phyloP scores from a whole-genome alignment of 2,797 vertebrate species.

The Rachycentron canadum region DNA sequence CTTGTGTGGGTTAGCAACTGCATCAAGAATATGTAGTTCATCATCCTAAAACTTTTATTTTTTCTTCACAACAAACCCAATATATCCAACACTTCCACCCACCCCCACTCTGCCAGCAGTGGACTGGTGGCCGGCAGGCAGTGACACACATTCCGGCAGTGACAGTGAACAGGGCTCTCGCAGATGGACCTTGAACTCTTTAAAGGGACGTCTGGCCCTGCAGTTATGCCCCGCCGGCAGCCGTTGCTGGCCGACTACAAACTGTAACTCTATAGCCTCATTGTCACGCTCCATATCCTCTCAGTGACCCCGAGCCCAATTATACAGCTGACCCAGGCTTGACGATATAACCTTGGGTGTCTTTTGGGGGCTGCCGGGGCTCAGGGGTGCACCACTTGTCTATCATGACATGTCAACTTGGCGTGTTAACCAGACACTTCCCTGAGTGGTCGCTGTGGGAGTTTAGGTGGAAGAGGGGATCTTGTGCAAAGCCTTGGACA shows the following conservation, averaged over 20 bases:
- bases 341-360: slow-evolving; percentile 87
- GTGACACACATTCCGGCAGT: slow-evolving; percentile 67
- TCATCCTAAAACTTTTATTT: slow-evolving; percentile 41
- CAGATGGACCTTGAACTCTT: slow-evolving; percentile 81
- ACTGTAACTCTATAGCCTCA: slow-evolving; percentile 85
- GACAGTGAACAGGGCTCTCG: slow-evolving; percentile 70
- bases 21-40: slow-evolving; percentile 31
- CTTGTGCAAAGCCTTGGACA: slow-evolving; percentile 30
- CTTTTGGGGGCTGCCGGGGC: slow-evolving; percentile 77
- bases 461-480: slow-evolving; percentile 57
- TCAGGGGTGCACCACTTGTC: slow-evolving; percentile 78
- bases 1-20: slow-evolving; percentile 33
- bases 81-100: slow-evolving; percentile 28
- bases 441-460: slow-evolving; percentile 81
- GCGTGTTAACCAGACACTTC: slow-evolving; percentile 86
- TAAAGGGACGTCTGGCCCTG: slow-evolving; percentile 74
- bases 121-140: slow-evolving; percentile 54
- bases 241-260: slow-evolving; percentile 56
- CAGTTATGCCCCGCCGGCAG: slow-evolving; percentile 60
- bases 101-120: slow-evolving; percentile 41
- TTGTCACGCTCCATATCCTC: slow-evolving; percentile 86
- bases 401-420: slow-evolving; percentile 82
- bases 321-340: slow-evolving; percentile 86
- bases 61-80: slow-evolving; percentile 33
- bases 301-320: slow-evolving; percentile 83